Evolutionary conservation across 2,888 invertebrate species (phyloP).

Genomic region (Caenorhabditis sp.): DNA sequence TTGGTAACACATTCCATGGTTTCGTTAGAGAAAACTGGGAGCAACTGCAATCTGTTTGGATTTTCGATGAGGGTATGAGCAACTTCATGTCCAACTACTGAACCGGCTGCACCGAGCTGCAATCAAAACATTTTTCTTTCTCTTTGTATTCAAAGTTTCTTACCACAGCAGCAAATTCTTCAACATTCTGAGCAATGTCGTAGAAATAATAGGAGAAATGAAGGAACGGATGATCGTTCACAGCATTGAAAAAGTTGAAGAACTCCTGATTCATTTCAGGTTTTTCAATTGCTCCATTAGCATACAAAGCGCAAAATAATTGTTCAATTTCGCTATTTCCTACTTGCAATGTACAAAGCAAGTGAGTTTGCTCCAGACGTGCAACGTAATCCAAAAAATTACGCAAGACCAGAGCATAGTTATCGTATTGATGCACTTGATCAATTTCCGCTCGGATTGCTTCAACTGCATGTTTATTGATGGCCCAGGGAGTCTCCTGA

Average conservation of each 20-base stretch:
- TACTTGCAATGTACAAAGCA: background rate
- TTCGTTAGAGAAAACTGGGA: slow-evolving; percentile 10
- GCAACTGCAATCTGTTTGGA: background rate
- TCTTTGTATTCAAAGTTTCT: too few species aligned
- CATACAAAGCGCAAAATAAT: background rate
- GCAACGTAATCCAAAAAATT: background rate
- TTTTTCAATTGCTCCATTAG: background rate
- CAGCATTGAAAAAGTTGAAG: slow-evolving; percentile 11
- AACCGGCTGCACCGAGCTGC: background rate
- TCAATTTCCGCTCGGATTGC: background rate
- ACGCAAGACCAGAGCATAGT: background rate
- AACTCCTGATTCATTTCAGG: background rate
- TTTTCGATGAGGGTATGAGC: slow-evolving; percentile 16
- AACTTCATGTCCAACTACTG: slow-evolving; percentile 16
- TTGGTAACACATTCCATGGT: slow-evolving; percentile 1
- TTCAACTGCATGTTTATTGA: background rate
- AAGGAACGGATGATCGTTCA: background rate
- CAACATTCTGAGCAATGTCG: background rate
- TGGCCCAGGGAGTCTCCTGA: slow-evolving; percentile 19
- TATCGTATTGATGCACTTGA: slow-evolving; percentile 8
- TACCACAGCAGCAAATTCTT: background rate
- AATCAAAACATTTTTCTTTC: slow-evolving; percentile 2
- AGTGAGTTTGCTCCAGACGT: background rate
- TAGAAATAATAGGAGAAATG: slow-evolving; percentile 2
- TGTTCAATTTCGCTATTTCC: too few species aligned